A percentile compares a stretch with the other conserved stretches of the same genome.
These are phyloP conservation scores for Platanista minor DNA, from an alignment of 2,113 vertebrate species.

Conservation along the genomic window DNA sequence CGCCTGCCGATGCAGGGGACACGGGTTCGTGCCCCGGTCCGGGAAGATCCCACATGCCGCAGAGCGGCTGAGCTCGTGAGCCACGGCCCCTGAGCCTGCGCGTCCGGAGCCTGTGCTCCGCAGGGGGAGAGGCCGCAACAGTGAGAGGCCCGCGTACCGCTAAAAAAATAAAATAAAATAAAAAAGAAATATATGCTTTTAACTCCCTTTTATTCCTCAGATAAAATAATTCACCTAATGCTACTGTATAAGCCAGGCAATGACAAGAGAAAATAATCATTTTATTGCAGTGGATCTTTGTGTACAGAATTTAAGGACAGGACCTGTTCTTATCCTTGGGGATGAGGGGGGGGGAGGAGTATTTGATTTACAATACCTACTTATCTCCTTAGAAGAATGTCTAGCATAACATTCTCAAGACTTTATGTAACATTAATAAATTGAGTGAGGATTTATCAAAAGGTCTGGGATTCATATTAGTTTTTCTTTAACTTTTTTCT, in stretches of 20 bases:
- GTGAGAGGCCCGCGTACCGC: too few species aligned
- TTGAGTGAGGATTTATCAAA: not conserved
- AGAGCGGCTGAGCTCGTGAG: too few species aligned
- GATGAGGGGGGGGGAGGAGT: fast-evolving
- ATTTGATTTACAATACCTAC: constrained; percentile 5
- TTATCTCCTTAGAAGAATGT: not conserved
- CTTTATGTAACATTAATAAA: not conserved
- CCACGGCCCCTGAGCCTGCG: too few species aligned
- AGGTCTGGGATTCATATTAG: not conserved
- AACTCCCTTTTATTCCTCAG: constrained; percentile 9
- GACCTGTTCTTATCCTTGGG: not conserved
- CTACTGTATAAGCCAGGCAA: not conserved
- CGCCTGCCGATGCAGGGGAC: too few species aligned
- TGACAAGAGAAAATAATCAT: constrained; percentile 52
- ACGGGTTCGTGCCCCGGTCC: too few species aligned
- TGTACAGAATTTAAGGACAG: not conserved
- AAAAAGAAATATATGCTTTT: constrained; percentile 33
- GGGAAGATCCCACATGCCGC: too few species aligned
- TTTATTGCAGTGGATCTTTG: not conserved
- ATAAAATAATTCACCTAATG: constrained; percentile 30
- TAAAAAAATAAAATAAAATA: too few species aligned
- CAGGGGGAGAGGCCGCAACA: too few species aligned
- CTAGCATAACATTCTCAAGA: not conserved
- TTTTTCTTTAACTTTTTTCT: constrained; percentile 2
- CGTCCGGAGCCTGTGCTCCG: too few species aligned